These are phyloP conservation scores for Ovis canadensis DNA, from an alignment of 2,113 vertebrate genomes.

Conservation along the genomic window DNA sequence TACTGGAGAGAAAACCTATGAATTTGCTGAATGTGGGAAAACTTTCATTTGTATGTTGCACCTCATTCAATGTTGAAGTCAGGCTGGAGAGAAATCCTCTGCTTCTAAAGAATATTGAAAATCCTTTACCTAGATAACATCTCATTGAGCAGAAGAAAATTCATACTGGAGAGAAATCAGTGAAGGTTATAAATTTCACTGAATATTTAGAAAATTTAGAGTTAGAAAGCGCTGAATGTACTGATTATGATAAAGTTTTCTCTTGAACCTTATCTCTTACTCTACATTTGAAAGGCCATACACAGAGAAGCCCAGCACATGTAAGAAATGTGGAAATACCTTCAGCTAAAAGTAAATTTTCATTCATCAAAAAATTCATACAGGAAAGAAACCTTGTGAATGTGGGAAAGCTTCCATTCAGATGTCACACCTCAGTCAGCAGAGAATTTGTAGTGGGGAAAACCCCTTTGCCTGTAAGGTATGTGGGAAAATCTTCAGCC, in stretches of 20 bases:
- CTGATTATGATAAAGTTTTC: not conserved
- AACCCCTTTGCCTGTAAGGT: conserved; percentile 69
- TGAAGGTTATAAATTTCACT: not conserved
- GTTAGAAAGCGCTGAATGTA: not conserved
- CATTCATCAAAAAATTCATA: conserved; percentile 23
- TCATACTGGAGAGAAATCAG: conserved; percentile 14
- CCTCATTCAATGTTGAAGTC: not conserved
- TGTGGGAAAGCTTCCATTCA: conserved; percentile 52
- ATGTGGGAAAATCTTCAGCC: conserved; percentile 74
- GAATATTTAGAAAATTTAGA: not conserved
- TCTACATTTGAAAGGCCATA: not conserved
- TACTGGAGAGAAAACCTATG: not conserved
- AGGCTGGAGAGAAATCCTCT: not conserved
- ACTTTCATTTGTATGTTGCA: not conserved
- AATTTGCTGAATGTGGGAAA: not conserved
- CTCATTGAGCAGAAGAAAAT: not conserved
- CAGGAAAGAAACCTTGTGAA: conserved; percentile 57
- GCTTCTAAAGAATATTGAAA: not conserved
- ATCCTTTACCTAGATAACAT: conserved; percentile 20
- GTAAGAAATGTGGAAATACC: conserved; percentile 59
- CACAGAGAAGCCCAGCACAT: conserved; percentile 1
- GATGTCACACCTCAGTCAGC: conserved; percentile 61
- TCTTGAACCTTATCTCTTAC: not conserved
- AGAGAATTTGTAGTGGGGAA: conserved; percentile 55
- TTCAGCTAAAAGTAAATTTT: conserved; percentile 30